Evolutionary conservation across 1,140 invertebrate species (phyloP).

Genomic region (Drosophila melanogaster): Release_6_plus_ISO1_MT NT_033779.5:3543001-3543500

Average conservation of each 20-base stretch:
- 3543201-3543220: too few species aligned
- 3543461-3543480: conserved; percentile 76
- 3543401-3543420: conserved; percentile 81
- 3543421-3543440: conserved; percentile 68
- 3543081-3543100: conserved; percentile 4
- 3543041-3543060: conserved; percentile 81
- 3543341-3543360: conserved; percentile 22
- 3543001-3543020: conserved; percentile 84
- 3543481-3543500: conserved; percentile 12
- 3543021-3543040: conserved; percentile 84
- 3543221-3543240: too few species aligned
- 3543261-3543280: too few species aligned
- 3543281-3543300: too few species aligned
- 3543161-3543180: conserved; percentile 16
- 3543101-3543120: conserved; percentile 37
- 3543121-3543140: conserved; percentile 51
- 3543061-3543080: conserved; percentile 38
- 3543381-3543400: conserved; percentile 83
- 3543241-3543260: too few species aligned
- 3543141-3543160: conserved; percentile 12
- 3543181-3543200: background rate
- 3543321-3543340: background rate
- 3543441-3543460: conserved; percentile 80
- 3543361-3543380: conserved; percentile 84
- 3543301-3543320: background rate